These are phyloP conservation scores for Falcaria lacertinaria DNA, from an alignment of 2,888 invertebrate genomes.

Conservation along the genomic window DNA sequence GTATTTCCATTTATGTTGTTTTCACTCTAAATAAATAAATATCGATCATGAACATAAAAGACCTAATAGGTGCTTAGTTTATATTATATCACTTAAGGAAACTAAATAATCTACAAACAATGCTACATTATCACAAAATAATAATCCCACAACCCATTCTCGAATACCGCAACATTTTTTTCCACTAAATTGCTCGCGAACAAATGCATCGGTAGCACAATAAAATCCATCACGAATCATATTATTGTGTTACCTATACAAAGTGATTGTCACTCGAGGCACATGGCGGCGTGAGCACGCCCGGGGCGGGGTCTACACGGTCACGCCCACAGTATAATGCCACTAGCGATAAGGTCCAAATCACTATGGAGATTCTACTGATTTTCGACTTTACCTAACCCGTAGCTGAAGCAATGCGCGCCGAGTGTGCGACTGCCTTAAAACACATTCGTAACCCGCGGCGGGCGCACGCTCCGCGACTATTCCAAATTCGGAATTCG, in stretches of 20 bases:
- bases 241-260: slow-evolving; percentile 80
- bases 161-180: slow-evolving; percentile 21
- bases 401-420: slow-evolving; percentile 44
- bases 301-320: slow-evolving; percentile 51
- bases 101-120: no score
- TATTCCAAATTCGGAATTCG: slow-evolving; percentile 38
- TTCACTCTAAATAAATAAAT: no score
- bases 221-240: slow-evolving; percentile 79
- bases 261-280: slow-evolving; percentile 77
- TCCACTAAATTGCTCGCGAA: slow-evolving; percentile 51
- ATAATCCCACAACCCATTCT: slow-evolving; percentile 3
- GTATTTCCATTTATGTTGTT: no score
- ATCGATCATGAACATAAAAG: no score
- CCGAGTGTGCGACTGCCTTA: slow-evolving; percentile 58
- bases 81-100: no score
- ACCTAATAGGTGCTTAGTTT: no score
- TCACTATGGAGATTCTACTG: slow-evolving; percentile 61
- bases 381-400: slow-evolving; percentile 69
- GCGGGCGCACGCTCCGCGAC: slow-evolving; percentile 63
- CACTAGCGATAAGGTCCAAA: slow-evolving; percentile 69
- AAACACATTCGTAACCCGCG: slow-evolving; percentile 64
- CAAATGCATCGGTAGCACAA: slow-evolving; percentile 73
- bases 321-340: slow-evolving; percentile 62
- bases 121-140: slow-evolving; percentile 4
- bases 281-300: slow-evolving; percentile 61